phyloP scores from a whole-genome alignment of 2,888 invertebrate genomes.

The Drosophila mimetica region DNA sequence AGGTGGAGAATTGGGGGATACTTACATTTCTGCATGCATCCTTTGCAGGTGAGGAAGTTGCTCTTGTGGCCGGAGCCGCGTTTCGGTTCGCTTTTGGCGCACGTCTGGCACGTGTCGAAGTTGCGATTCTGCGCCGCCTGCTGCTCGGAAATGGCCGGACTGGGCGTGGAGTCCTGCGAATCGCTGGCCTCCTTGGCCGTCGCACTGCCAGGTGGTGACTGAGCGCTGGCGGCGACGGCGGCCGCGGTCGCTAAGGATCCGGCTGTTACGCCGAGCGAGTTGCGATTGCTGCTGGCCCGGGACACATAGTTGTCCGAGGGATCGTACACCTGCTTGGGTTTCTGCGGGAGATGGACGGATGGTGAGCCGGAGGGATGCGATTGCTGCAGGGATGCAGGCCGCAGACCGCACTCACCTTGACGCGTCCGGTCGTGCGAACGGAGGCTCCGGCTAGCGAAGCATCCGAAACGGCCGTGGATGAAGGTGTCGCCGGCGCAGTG shows the following conservation, averaged over 20 bases:
- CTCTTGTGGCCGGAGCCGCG: conserved; percentile 77
- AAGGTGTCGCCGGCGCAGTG: conserved; percentile 22
- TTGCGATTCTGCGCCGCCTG: conserved; percentile 24
- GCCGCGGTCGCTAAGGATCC: conserved; percentile 28
- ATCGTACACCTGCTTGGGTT: conserved; percentile 94
- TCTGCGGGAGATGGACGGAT: conserved; percentile 83
- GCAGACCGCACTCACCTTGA: conserved; percentile 69
- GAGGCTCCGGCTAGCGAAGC: conserved; percentile 3
- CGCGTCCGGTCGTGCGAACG: conserved; percentile 83
- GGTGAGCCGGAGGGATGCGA: background rate
- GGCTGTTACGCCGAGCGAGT: conserved; percentile 15
- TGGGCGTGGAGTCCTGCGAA: conserved; percentile 16
- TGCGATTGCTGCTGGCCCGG: conserved; percentile 67
- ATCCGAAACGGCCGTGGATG: conserved; percentile 8
- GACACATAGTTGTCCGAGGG: conserved; percentile 93
- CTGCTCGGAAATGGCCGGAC: conserved; percentile 1
- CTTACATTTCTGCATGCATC: conserved; percentile 75
- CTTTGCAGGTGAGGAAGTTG: conserved; percentile 76
- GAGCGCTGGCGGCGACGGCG: conserved; percentile 4
- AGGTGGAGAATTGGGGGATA: background rate
- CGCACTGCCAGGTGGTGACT: conserved; percentile 7
- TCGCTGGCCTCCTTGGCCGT: conserved; percentile 6
- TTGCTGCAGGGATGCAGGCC: background rate
- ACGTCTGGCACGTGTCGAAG: conserved; percentile 70
- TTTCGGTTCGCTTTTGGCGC: conserved; percentile 71